phyloP scores from a whole-genome alignment of 2,797 vertebrate genomes.

The Liparis tanakae region DNA sequence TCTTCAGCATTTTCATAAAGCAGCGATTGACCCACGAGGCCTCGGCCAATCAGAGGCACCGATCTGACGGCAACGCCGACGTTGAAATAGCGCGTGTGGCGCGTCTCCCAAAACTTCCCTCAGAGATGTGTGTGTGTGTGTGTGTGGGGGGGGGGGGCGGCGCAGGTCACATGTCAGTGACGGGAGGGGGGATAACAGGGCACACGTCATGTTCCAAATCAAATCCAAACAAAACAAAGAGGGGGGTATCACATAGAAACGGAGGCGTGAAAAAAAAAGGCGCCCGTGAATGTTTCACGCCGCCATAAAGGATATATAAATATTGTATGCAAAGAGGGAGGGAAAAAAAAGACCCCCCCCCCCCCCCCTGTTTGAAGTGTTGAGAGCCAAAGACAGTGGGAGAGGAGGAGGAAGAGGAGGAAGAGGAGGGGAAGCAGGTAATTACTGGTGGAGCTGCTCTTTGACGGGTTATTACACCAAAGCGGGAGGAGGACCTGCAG shows the following conservation, averaged over 20 bases:
- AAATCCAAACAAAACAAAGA: slow-evolving; percentile 81
- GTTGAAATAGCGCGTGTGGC: too few species aligned
- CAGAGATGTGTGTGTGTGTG: too few species aligned
- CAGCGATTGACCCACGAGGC: background rate
- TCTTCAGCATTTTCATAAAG: background rate
- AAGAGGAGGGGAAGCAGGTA: slow-evolving; percentile 79
- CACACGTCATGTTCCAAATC: slow-evolving; percentile 69
- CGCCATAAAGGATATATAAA: slow-evolving; percentile 83
- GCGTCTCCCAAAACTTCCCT: slow-evolving; percentile 19
- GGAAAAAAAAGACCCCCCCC: slow-evolving; percentile 70
- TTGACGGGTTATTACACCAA: slow-evolving; percentile 82
- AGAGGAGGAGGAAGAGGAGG: too few species aligned
- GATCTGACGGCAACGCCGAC: background rate
- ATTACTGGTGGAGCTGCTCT: slow-evolving; percentile 81
- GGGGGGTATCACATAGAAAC: slow-evolving; percentile 79
- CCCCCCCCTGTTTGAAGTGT: slow-evolving; percentile 85
- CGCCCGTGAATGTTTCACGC: slow-evolving; percentile 77
- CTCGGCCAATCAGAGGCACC: background rate
- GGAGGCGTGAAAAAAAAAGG: slow-evolving; percentile 78
- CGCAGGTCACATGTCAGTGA: slow-evolving; percentile 21
- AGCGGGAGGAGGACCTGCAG: slow-evolving; percentile 80
- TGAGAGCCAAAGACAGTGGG: slow-evolving; percentile 75
- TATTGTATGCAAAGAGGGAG: slow-evolving; percentile 81
- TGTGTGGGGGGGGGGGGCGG: too few species aligned
- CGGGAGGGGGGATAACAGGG: slow-evolving; percentile 44